Evolutionary conservation across 2,888 invertebrate species (phyloP).

Genomic region (Epirrita christyi): DNA sequence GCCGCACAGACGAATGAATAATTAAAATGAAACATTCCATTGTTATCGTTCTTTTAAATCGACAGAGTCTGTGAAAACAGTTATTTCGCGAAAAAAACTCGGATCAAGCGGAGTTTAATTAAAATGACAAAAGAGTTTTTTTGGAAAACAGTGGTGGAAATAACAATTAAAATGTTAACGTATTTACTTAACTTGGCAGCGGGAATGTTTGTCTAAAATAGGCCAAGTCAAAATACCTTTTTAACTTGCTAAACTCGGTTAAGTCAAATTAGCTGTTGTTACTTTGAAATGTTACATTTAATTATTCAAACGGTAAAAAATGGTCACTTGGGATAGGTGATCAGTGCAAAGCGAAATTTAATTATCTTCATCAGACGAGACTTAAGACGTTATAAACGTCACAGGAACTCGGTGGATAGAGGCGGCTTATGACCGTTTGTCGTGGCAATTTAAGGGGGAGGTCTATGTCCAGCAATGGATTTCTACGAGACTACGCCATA

Average conservation of each 20-base stretch:
- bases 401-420: too few relatives aligned
- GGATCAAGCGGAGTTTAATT: conserved; percentile 39
- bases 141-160: conserved; percentile 16
- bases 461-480: too few relatives aligned
- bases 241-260: not conserved
- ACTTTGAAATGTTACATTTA: not conserved
- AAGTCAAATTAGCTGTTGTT: not conserved
- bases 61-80: conserved; percentile 39
- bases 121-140: conserved; percentile 37
- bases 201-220: not conserved
- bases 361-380: too few relatives aligned
- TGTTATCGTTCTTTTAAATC: conserved; percentile 43
- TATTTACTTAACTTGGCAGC: not conserved
- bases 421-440: too few relatives aligned
- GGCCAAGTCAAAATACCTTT: not conserved
- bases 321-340: too few relatives aligned
- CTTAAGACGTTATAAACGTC: too few relatives aligned
- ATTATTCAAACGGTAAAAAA: too few relatives aligned
- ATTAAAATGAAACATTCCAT: conserved; percentile 49
- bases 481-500: too few relatives aligned
- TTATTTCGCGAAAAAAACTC: conserved; percentile 38
- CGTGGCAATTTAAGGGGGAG: too few relatives aligned
- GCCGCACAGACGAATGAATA: conserved; percentile 31
- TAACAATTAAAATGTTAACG: conserved; percentile 15
- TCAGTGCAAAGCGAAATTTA: too few relatives aligned